These are phyloP conservation scores for Chaunax sp. DNA, from an alignment of 2,797 vertebrate genomes.

Conservation along the genomic window DNA sequence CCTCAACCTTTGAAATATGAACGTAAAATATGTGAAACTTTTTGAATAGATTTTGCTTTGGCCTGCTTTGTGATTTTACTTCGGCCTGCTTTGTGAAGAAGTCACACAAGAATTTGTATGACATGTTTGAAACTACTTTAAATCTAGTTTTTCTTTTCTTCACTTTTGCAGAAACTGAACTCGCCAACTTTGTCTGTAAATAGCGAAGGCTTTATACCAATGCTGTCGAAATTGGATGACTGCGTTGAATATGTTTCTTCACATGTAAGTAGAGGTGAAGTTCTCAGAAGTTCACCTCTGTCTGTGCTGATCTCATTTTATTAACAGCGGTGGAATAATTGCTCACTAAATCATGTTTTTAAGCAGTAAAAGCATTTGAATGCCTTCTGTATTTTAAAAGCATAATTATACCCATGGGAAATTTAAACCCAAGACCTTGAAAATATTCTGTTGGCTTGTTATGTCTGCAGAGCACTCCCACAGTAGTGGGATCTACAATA, in stretches of 20 bases:
- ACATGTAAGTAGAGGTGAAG: slow-evolving; percentile 91
- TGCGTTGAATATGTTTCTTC: slow-evolving; percentile 97
- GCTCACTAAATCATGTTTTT: neutral
- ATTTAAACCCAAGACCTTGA: neutral
- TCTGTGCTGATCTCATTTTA: neutral
- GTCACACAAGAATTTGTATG: neutral
- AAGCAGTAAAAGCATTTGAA: neutral
- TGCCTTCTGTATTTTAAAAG: neutral
- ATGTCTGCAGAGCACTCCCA: neutral
- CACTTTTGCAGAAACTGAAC: slow-evolving; percentile 91
- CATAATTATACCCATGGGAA: neutral
- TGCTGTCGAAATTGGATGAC: slow-evolving; percentile 96
- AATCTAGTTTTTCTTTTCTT: slow-evolving; percentile 3
- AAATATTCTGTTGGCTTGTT: neutral
- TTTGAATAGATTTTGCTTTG: neutral
- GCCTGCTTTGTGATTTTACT: neutral
- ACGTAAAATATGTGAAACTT: neutral
- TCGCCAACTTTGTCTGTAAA: slow-evolving; percentile 96
- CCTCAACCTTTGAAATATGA: neutral
- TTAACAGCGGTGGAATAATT: neutral
- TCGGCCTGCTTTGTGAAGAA: neutral
- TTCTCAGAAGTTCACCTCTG: neutral
- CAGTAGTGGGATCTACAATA: neutral
- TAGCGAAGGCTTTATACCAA: slow-evolving; percentile 97
- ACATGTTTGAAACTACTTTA: neutral